phyloP scores from a whole-genome alignment of 1,140 invertebrate genomes.

The Palaemon carinicauda region DNA sequence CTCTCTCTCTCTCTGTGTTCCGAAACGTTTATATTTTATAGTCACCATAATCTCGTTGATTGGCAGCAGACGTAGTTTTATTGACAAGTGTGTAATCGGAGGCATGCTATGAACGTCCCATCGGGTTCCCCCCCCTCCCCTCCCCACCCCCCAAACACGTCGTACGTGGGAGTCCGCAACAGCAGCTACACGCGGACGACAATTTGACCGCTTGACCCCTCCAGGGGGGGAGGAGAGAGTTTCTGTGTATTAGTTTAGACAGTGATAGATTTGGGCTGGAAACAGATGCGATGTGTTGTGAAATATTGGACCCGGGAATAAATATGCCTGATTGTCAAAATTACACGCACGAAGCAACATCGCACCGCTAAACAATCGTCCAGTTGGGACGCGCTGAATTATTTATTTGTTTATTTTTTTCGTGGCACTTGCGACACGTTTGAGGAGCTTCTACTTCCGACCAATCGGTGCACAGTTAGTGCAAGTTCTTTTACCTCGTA shows the following conservation, averaged over 20 bases:
- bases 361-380: no score
- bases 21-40: slow-evolving; percentile 26
- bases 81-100: slow-evolving; percentile 26
- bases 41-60: slow-evolving; percentile 29
- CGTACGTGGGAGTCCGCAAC: no score
- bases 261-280: slow-evolving; percentile 30
- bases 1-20: slow-evolving; percentile 8
- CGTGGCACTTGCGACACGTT: no score
- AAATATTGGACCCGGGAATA: slow-evolving; percentile 4
- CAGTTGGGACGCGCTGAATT: no score
- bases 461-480: no score
- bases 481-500: no score
- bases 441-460: no score
- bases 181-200: not conserved
- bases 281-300: slow-evolving; percentile 12
- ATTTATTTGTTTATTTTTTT: no score
- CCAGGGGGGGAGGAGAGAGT: no score
- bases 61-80: slow-evolving; percentile 17
- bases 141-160: not conserved
- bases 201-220: not conserved
- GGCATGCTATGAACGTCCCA: not conserved
- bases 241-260: slow-evolving; percentile 38
- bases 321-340: slow-evolving; percentile 16
- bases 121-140: not conserved
- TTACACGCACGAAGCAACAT: not conserved